These are phyloP conservation scores for Macrostomum cliftonense DNA, from an alignment of 2,888 invertebrate genomes.

Conservation along the genomic window DNA sequence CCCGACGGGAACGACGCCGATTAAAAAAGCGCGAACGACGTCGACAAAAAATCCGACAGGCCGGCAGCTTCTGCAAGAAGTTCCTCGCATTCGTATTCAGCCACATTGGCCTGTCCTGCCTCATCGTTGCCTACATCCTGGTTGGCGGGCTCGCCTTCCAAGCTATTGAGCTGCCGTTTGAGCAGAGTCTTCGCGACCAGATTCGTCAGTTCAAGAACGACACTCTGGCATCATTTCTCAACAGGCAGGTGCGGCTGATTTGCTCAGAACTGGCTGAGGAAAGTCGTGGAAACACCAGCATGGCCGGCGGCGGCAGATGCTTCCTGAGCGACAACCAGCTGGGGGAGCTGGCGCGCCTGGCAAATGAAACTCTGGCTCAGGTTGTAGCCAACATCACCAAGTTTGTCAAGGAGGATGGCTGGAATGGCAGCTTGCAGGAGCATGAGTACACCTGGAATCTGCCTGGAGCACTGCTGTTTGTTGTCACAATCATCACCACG, in stretches of 20 bases:
- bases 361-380: too few species aligned
- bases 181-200: constrained; percentile 14
- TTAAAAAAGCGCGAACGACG: too few species aligned
- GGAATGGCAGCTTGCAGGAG: constrained; percentile 23
- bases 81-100: constrained; percentile 32
- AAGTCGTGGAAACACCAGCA: too few species aligned
- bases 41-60: too few species aligned
- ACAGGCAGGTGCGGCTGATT: too few species aligned
- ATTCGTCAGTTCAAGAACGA: too few species aligned
- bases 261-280: too few species aligned
- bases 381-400: constrained; percentile 6
- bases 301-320: too few species aligned
- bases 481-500: constrained; percentile 34
- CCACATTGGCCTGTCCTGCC: constrained; percentile 30
- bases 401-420: constrained; percentile 22
- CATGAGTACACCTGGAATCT: constrained; percentile 30
- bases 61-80: constrained; percentile 20
- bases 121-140: constrained; percentile 32
- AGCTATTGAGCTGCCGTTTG: constrained; percentile 33
- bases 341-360: too few species aligned
- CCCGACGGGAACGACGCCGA: too few species aligned
- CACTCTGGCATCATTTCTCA: too few species aligned
- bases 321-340: too few species aligned
- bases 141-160: constrained; percentile 36
- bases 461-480: constrained; percentile 32